Conservation (phyloP, 1,140 invertebrate species). For the Drosophila kepulauana region DNA sequence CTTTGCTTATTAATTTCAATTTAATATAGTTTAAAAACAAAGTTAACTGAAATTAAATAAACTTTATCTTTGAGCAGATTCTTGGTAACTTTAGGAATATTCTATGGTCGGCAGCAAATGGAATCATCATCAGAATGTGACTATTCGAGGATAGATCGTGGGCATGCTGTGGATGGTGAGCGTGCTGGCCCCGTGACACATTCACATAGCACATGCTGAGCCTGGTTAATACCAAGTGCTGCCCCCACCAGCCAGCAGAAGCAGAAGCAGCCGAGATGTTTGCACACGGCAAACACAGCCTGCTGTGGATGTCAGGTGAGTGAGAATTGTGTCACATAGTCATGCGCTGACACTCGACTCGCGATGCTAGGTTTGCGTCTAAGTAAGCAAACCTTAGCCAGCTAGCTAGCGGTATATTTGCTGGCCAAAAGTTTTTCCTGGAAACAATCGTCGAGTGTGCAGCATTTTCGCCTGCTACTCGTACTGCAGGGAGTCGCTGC, state of each 20-base stretch:
- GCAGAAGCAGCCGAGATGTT: background rate
- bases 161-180: constrained; percentile 43
- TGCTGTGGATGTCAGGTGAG: constrained; percentile 73
- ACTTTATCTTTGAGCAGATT: too few species aligned
- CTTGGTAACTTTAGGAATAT: background rate
- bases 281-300: constrained; percentile 27
- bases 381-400: constrained; percentile 53
- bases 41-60: too few species aligned
- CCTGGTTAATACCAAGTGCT: constrained; percentile 25
- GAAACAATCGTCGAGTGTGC: constrained; percentile 73
- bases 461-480: constrained; percentile 60
- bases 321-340: constrained; percentile 84
- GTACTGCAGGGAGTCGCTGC: constrained; percentile 4
- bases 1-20: background rate
- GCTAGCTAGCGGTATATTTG: constrained; percentile 80
- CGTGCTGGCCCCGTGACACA: constrained; percentile 80
- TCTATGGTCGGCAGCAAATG: too few species aligned
- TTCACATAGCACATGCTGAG: constrained; percentile 76
- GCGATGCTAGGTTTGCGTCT: constrained; percentile 29
- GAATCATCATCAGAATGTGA: constrained; percentile 7
- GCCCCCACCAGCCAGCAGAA: constrained; percentile 33
- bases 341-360: constrained; percentile 75
- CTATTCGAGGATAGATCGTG: constrained; percentile 16
- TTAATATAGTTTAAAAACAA: too few species aligned
- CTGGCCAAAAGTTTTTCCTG: constrained; percentile 73